Evolutionary conservation across 2,113 vertebrate species (phyloP), one percentile per base, ranked within the genome.

Genomic region (Paraplagusia blochii): DNA sequence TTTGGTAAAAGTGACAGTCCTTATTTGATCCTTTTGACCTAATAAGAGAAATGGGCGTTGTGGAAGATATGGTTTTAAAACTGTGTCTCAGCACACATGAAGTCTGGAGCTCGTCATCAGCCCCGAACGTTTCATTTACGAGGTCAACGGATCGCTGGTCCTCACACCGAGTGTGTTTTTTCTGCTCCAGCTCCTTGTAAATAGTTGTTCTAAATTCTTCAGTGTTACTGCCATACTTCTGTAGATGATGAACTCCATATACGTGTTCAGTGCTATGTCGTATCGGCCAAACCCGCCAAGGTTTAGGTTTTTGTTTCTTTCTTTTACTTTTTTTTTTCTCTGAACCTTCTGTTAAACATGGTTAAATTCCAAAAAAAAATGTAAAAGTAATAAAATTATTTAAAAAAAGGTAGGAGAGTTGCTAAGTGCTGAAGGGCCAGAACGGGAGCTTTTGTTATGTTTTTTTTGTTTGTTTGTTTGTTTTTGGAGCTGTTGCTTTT

Each of bases 201-300:
- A 93, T 93, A 95, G 85, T 92, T 91, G 91, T 87, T 92, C 90
- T 86, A 88, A 93, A 90, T 87, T 90, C 89, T 90, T 95, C 95
- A 95, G 95, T 98, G 94, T 97, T 97, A 94, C 94, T 96, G 94
- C 94, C 94, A 93, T 93, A 88, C 90, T 88, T 89, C 93, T 93
- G 92, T 95, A 88, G 86, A 85, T 80, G 74, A 79, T 90, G 90
- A 92, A 90, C 91, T 89, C 89, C 89, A 92, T 90, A 90, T 65
- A 67, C 69, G 53, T 91, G 90, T 88, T 29, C 22, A 73, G 56
- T 87, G 87, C 84, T 84, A 88, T 90, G 91, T 90, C 89, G 85
- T 92, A 88, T 92, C 89, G 92, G 94, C 93, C 93, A 94, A 94
- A 92, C 69, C 83, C 88, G 74, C 79, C 78, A 72, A 91, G 81